Evolutionary conservation across 2,888 invertebrate species (phyloP), one percentile per base, ranked within the genome.

Genomic region (Andrena fulva): DNA sequence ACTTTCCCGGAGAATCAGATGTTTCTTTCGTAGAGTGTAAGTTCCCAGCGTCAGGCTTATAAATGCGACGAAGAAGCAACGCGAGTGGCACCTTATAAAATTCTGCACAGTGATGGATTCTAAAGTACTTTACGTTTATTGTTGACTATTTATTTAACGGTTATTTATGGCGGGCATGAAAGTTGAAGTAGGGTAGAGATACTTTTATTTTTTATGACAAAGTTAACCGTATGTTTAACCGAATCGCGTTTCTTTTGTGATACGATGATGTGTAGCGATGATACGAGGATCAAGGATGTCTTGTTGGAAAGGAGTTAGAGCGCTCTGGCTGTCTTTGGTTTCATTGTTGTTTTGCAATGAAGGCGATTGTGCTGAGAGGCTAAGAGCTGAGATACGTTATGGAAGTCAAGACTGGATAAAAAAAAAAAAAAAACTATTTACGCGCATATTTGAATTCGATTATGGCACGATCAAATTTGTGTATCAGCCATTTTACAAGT

Each of bases 341-440:
- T 64, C 63, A 54, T 75, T 73, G 60, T 87, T 88, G 54, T 74
- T 80, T 80, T 75, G 74, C 80, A 82, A 74, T 69, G 62, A 64
- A 83, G 29, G 12, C 35, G 69, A 76, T 76, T 69, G 35, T 10
- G 62, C 27, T 73, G 68, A 73, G 35, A 52, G 48, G n/a, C 5
- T 50, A 69, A 80, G 68, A 69, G 16, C 66, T 50, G 69, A 74
- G 56, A 29, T 50, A 54, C 27, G 69, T 85, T 79, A 84, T 52
- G 59, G 75, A 77, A 80, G 76, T 87, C 86, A 84, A 89, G 87
- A 89, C 87, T 88, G 87, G 81, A 73, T 78, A 81, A 54, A 71
- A 42, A 16, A 42, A 42, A 42, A 42, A 42, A 3, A 35, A 8
- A 35, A 85, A 70, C 63, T 71, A 82, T 82, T 77, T 71, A 77